Conservation (phyloP, 2,797 vertebrate species). For the Neoniphon sammara region DNA sequence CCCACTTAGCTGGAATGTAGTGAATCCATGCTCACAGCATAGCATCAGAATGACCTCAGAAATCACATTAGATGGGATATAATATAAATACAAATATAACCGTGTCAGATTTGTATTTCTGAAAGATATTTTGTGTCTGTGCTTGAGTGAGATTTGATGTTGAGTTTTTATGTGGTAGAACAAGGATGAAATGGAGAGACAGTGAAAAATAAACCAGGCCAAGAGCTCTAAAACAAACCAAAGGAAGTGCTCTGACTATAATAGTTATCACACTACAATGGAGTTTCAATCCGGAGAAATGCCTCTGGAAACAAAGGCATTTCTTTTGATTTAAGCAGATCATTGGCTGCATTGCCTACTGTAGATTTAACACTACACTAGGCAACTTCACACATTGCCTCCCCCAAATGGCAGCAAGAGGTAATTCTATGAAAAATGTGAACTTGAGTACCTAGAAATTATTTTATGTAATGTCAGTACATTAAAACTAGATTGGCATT, state of each 20-base stretch:
- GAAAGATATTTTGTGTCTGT: conserved; percentile 47
- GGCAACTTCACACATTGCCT: not conserved
- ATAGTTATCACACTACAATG: conserved; percentile 16
- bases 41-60: conserved; percentile 21
- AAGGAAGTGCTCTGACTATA: conserved; percentile 28
- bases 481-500: too few species aligned
- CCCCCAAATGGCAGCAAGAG: conserved; percentile 7
- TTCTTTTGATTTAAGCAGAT: conserved; percentile 15
- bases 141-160: conserved; percentile 35
- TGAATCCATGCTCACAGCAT: not conserved
- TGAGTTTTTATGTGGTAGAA: conserved; percentile 17
- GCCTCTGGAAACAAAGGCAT: conserved; percentile 17
- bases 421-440: not conserved
- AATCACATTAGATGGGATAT: conserved; percentile 10
- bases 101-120: conserved; percentile 31
- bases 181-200: conserved; percentile 15
- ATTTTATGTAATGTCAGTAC: too few species aligned
- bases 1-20: not conserved
- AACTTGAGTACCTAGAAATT: not conserved
- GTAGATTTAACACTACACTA: conserved; percentile 32
- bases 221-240: conserved; percentile 36
- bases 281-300: conserved; percentile 50
- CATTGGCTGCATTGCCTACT: not conserved
- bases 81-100: conserved; percentile 13
- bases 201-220: conserved; percentile 10